Evolutionary conservation across 2,113 vertebrate genomes (phyloP).

Genomic region (Spizaetus ornatus): DNA sequence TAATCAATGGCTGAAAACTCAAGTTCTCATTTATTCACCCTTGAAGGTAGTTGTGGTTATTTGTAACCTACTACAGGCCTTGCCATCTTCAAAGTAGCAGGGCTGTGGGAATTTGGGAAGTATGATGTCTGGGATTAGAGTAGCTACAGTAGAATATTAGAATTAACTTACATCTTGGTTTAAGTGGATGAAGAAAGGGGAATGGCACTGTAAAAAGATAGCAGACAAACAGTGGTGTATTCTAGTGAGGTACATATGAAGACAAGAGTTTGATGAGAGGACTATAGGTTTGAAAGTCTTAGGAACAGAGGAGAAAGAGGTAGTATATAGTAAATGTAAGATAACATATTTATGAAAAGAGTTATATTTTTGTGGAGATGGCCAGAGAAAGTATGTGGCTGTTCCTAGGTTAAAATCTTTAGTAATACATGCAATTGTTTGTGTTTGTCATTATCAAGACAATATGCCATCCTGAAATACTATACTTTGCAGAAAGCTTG

Average conservation of each 20-base stretch:
- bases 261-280: neutral
- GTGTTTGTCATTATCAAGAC: neutral
- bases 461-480: neutral
- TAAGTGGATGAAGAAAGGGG: neutral
- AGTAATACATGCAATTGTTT: neutral
- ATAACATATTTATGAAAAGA: neutral
- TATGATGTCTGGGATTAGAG: neutral
- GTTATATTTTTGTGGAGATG: neutral
- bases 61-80: neutral
- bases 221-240: neutral
- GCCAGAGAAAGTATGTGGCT: neutral
- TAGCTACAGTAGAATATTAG: neutral
- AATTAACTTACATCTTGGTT: neutral
- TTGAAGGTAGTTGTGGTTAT: neutral
- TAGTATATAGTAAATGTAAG: neutral
- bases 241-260: neutral
- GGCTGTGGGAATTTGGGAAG: neutral
- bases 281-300: neutral
- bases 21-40: neutral
- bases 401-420: neutral
- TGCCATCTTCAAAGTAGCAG: neutral
- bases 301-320: neutral
- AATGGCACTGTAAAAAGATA: neutral
- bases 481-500: neutral
- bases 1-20: neutral